Evolutionary conservation across 2,888 invertebrate genomes (phyloP).

Genomic region (Hirudinaria manillensis): DNA sequence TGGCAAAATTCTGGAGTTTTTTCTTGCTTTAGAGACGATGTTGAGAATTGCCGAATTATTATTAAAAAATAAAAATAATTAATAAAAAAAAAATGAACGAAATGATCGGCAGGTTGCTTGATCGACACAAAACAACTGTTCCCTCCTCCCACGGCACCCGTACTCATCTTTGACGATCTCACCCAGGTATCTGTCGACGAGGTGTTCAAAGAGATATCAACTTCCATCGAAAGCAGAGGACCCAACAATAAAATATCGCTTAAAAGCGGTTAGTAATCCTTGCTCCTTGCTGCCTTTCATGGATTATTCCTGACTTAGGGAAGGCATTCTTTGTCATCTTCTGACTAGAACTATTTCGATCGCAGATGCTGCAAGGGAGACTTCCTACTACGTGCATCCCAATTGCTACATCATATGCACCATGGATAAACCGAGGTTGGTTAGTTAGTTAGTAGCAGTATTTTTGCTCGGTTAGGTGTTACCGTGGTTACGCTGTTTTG

Average conservation of each 20-base stretch:
- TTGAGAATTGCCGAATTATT: no score
- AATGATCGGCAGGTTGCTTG: conserved; percentile 44
- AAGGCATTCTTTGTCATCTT: no score
- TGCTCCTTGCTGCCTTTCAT: neutral
- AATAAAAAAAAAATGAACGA: no score
- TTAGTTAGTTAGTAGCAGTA: neutral
- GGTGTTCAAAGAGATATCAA: conserved; percentile 46
- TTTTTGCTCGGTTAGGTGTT: no score
- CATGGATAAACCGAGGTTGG: conserved; percentile 50
- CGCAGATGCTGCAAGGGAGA: neutral
- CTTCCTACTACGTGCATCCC: conserved; percentile 43
- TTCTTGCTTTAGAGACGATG: no score
- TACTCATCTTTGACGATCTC: conserved; percentile 49
- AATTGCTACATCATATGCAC: conserved; percentile 49
- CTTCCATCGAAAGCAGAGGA: conserved; percentile 47
- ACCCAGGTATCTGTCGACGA: conserved; percentile 46
- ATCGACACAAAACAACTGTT: conserved; percentile 37
- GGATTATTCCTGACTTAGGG: neutral
- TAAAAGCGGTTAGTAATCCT: conserved; percentile 26
- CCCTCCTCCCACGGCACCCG: conserved; percentile 39
- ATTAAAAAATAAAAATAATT: no score
- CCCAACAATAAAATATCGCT: conserved; percentile 39
- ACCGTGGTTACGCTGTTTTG: no score
- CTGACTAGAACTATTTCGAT: neutral
- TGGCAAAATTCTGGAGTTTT: no score